phyloP scores from a whole-genome alignment of 2,797 vertebrate species.

The Strix occidentalis region DNA sequence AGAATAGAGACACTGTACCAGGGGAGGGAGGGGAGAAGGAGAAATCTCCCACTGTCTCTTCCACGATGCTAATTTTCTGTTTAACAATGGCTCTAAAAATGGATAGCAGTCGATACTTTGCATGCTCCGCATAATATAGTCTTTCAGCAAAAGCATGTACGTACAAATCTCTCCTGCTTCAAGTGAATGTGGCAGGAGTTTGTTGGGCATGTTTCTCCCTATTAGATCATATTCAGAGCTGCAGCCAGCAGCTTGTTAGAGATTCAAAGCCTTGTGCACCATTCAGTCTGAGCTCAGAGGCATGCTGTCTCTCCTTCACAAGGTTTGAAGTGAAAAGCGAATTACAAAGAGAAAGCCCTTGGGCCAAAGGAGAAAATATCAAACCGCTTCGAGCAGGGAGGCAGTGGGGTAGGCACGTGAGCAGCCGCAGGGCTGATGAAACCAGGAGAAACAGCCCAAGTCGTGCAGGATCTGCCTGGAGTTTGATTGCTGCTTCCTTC shows the following conservation, averaged over 20 bases:
- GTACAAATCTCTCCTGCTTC: conserved; percentile 32
- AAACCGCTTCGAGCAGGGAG: not conserved
- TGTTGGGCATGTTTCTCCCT: conserved; percentile 7
- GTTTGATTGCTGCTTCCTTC: not conserved
- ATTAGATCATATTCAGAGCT: conserved; percentile 15
- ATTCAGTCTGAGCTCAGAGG: not conserved
- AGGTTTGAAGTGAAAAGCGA: not conserved
- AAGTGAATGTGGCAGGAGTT: conserved; percentile 33
- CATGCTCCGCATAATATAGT: conserved; percentile 5
- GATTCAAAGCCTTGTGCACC: conserved; percentile 20
- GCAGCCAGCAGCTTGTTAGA: conserved; percentile 41
- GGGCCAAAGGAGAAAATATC: conserved; percentile 29
- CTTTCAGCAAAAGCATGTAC: conserved; percentile 41
- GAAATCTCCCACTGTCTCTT: conserved; percentile 49
- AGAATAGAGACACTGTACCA: conserved; percentile 27
- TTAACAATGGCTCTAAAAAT: conserved; percentile 53
- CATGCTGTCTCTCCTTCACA: not conserved
- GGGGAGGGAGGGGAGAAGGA: conserved; percentile 13
- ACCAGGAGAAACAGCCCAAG: not conserved
- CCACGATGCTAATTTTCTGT: conserved; percentile 3
- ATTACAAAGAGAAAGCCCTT: conserved; percentile 23
- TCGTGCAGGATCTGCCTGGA: not conserved
- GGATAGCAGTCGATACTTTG: conserved; percentile 17
- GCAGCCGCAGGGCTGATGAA: not conserved
- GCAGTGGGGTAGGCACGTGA: not conserved